Conservation (phyloP, 2,113 vertebrate species). For the Mobula hypostoma region DNA sequence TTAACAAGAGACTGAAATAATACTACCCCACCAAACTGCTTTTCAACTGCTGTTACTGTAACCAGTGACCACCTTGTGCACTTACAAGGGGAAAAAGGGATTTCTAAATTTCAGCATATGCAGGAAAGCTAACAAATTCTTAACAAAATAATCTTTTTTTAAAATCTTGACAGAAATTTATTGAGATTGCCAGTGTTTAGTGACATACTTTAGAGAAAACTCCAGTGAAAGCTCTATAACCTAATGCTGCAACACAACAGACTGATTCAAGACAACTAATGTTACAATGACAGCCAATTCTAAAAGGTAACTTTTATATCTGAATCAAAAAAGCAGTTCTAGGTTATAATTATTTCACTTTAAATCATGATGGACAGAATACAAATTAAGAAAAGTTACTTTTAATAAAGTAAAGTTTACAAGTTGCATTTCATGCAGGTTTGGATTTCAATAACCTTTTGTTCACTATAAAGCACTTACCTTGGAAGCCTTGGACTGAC, state of each 20-base stretch:
- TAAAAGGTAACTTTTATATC: not conserved
- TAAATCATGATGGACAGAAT: too few relatives aligned
- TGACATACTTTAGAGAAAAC: not conserved
- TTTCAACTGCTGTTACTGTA: not conserved
- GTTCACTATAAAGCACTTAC: slow-evolving; percentile 51
- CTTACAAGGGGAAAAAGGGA: not conserved
- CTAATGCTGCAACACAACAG: not conserved
- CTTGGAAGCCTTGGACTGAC: slow-evolving; percentile 97
- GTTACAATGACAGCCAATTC: not conserved
- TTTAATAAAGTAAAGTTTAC: not conserved
- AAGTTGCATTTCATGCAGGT: not conserved
- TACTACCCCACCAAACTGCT: not conserved
- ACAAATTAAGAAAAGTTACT: not conserved
- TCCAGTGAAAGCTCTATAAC: not conserved
- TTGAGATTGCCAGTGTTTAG: not conserved
- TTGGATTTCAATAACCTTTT: not conserved
- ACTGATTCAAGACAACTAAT: not conserved
- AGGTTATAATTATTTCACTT: not conserved
- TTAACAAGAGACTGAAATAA: not conserved
- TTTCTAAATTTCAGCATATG: not conserved
- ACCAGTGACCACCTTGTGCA: not conserved
- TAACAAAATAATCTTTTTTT: not conserved
- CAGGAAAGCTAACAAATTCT: not conserved
- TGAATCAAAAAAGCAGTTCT: not conserved
- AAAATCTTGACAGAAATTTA: not conserved